Percentiles rank a stretch among this genome's conserved stretches.
Evolutionary conservation across 2,888 invertebrate genomes (phyloP).

Genomic region (Tridacna crocea): DNA sequence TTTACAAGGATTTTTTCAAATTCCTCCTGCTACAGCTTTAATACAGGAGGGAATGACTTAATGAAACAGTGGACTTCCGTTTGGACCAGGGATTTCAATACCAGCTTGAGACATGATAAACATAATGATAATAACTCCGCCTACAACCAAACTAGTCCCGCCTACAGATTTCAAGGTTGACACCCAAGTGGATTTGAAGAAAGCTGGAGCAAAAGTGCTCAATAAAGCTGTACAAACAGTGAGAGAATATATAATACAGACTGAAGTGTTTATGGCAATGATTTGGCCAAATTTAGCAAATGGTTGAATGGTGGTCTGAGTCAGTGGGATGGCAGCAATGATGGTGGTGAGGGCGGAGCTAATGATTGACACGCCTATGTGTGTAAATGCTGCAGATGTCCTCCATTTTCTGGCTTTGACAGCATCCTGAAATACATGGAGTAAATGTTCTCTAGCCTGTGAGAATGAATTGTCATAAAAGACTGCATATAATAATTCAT

Average conservation of each 20-base stretch:
- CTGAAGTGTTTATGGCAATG: constrained; percentile 80
- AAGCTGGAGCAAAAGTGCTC: constrained; percentile 75
- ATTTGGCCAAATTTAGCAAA: constrained; percentile 82
- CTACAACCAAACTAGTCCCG: constrained; percentile 63
- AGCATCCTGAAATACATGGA: constrained; percentile 58
- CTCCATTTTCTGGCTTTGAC: constrained; percentile 73
- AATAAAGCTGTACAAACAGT: constrained; percentile 78
- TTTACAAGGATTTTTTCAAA: no score
- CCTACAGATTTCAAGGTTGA: constrained; percentile 66
- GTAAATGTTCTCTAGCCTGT: no score
- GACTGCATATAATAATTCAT: no score
- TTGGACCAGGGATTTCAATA: constrained; percentile 77
- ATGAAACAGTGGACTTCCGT: constrained; percentile 70
- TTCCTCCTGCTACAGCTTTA: not conserved
- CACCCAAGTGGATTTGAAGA: constrained; percentile 67
- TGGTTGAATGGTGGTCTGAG: constrained; percentile 80
- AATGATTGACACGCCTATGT: constrained; percentile 80
- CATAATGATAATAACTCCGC: constrained; percentile 65
- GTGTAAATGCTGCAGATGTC: constrained; percentile 75
- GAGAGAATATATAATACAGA: constrained; percentile 79
- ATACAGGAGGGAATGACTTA: not conserved
- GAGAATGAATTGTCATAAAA: no score
- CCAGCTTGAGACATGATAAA: constrained; percentile 69
- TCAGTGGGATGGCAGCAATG: constrained; percentile 80
- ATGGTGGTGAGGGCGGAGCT: constrained; percentile 81